Percentiles rank a stretch among this genome's conserved stretches.
phyloP scores from a whole-genome alignment of 2,113 vertebrate species.

The Pavo muticus region DNA sequence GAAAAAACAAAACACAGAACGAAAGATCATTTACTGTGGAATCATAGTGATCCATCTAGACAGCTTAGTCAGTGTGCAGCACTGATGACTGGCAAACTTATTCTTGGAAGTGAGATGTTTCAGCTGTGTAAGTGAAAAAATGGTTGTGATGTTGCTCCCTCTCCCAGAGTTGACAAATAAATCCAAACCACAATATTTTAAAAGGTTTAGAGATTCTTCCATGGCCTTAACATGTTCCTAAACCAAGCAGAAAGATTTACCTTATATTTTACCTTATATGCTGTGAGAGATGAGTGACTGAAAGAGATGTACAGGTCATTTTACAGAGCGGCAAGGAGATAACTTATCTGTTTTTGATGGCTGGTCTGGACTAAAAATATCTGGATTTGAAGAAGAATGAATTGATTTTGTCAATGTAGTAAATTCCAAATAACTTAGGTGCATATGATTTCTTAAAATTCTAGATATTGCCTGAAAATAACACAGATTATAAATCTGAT shows the following conservation, averaged over 20 bases:
- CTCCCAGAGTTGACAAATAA: neutral
- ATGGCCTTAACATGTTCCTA: neutral
- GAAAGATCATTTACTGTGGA: neutral
- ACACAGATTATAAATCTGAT: rapidly evolving
- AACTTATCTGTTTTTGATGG: neutral
- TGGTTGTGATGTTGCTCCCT: neutral
- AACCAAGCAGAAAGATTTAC: neutral
- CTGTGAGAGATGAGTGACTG: neutral
- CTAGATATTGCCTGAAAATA: neutral
- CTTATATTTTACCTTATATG: neutral
- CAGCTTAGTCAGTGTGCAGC: neutral
- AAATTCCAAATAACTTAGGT: neutral
- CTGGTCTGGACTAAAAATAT: neutral
- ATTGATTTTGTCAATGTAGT: neutral
- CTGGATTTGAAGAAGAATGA: neutral
- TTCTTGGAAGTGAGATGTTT: neutral
- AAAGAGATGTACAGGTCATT: neutral
- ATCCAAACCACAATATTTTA: neutral
- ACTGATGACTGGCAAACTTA: neutral
- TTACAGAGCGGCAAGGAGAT: neutral
- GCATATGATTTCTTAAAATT: neutral
- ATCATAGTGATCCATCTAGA: neutral
- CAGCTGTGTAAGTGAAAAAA: neutral
- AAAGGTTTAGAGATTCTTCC: neutral
- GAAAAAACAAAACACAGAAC: neutral